phyloP scores from a whole-genome alignment of 2,797 vertebrate species.

The Falco biarmicus region DNA sequence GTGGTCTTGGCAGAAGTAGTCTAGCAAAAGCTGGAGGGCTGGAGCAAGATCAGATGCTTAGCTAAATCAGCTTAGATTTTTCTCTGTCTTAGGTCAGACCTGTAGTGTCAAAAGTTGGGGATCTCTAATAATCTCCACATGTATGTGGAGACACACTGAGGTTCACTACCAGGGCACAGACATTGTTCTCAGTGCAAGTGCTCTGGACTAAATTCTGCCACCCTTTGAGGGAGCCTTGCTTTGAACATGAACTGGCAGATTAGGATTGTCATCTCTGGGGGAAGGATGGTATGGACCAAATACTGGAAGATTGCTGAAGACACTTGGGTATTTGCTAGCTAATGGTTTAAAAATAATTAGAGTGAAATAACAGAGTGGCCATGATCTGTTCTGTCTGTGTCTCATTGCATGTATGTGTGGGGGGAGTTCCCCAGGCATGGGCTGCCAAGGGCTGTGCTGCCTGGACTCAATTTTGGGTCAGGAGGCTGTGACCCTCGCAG shows the following conservation, averaged over 20 bases:
- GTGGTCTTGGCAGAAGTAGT: neutral
- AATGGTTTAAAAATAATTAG: neutral
- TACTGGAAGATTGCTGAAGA: neutral
- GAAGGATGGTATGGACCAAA: neutral
- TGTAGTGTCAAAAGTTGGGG: neutral
- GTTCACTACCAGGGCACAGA: neutral
- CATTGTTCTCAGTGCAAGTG: rapidly evolving
- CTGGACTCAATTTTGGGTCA: neutral
- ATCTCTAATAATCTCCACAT: rapidly evolving
- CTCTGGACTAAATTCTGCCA: neutral
- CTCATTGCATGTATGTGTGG: too few species aligned
- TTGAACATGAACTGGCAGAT: neutral
- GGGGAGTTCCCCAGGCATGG: neutral
- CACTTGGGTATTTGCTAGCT: neutral
- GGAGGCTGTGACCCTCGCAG: neutral
- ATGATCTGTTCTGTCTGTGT: neutral
- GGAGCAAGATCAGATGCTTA: neutral
- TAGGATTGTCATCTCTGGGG: neutral
- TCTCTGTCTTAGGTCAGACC: neutral
- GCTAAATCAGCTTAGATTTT: neutral
- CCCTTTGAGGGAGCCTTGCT: neutral
- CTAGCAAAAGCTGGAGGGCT: neutral
- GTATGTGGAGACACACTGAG: neutral
- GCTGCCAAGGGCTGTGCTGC: neutral
- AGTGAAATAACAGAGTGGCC: neutral